Base-by-base conservation (phyloP, 2,797 vertebrate species). In the Coregonus sp. region DNA sequence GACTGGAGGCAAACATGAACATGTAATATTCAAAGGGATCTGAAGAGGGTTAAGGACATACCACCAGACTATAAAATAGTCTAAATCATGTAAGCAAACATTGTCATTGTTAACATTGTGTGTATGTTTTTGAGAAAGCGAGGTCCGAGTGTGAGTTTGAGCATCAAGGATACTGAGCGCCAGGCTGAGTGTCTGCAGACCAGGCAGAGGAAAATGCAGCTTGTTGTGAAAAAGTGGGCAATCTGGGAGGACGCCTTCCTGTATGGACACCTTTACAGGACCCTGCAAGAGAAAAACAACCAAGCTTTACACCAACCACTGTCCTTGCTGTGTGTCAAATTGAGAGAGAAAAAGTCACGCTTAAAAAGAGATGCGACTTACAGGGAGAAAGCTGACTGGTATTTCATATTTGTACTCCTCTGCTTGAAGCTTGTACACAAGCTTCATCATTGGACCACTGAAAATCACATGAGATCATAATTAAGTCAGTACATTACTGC, bases 141-240 rank as follows among this genome's bases (percentile, higher is more conserved):
- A 52, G 3, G 63, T 1, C 63, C 61, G 69, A 70, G 25, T 25
- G 73, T 65, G 73, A 47, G 40, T 47, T 12, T 52, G 67, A 59
- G 15, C 72, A 31, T 54, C 20, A 92, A 97, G 94, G 95, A 98
- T 98, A 97, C 96, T 96, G 75, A 98, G 94, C 1, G 93, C 93
- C 70, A 96, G 88, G 91, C 95, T 96, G 80, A 96, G 91, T 0
- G 91, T 91, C 12, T 96, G 91, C 73, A 96, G 90, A 50, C 96
- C 96, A 0, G 95, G 83, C 5, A 95, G 85, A 4, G 96, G 95
- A 29, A 97, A 95, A 84, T 98, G 97, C 75, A 98, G 93, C 90
- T 98, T 99, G 92, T 98, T 99, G 94, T 98, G 96, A 88, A 98
- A 99, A 63, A 99, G 92, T 1, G 97, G 96, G 69, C 97, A 98